A percentile compares a stretch with the other conserved stretches of the same genome.
phyloP scores from a whole-genome alignment of 2,797 vertebrate genomes.

The Argya squamiceps region DNA sequence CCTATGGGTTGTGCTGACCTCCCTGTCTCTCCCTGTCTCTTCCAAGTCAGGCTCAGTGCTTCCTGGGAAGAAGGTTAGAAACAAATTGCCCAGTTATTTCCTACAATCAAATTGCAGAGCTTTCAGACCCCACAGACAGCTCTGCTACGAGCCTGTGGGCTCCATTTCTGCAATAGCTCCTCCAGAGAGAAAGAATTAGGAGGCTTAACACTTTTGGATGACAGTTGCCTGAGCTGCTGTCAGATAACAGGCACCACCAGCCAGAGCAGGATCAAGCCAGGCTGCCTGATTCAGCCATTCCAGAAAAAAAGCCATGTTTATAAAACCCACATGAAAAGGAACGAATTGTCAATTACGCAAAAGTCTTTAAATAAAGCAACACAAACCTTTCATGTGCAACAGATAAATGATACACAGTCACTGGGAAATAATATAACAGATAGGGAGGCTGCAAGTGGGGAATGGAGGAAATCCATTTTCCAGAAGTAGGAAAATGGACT shows the following conservation, averaged over 20 bases:
- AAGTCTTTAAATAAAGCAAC: constrained; percentile 11
- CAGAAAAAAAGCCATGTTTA: background rate
- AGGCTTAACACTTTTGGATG: constrained; percentile 4
- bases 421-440: background rate
- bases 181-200: constrained; percentile 48
- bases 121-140: background rate
- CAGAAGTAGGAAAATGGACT: constrained; percentile 1
- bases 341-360: background rate
- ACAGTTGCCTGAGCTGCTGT: background rate
- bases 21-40: background rate
- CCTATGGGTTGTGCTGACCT: background rate
- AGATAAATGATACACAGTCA: background rate
- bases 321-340: constrained; percentile 39
- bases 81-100: background rate
- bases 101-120: background rate
- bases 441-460: background rate
- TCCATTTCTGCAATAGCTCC: background rate
- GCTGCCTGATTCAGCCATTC: background rate
- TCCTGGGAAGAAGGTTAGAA: background rate
- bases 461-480: constrained; percentile 30
- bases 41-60: background rate
- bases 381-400: constrained; percentile 13
- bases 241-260: constrained; percentile 14
- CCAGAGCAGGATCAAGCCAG: background rate
- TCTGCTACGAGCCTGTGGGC: background rate